These are phyloP conservation scores for Xiphias gladius DNA, from an alignment of 2,113 vertebrate genomes.

Conservation along the genomic window DNA sequence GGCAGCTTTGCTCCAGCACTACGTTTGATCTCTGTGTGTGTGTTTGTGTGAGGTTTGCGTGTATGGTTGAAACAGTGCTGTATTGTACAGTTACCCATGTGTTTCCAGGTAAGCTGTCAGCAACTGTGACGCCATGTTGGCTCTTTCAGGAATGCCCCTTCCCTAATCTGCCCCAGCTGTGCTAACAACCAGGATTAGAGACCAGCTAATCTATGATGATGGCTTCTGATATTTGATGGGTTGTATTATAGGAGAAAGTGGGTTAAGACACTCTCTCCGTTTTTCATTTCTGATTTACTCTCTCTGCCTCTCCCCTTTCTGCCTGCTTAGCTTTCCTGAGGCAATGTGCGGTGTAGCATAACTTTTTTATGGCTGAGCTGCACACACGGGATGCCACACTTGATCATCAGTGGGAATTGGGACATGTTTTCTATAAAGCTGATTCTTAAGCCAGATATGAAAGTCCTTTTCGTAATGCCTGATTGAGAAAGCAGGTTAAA, in stretches of 20 bases:
- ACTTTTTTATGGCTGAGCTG: constrained; percentile 45
- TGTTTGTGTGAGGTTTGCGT: constrained; percentile 24
- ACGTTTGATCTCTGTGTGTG: constrained; percentile 62
- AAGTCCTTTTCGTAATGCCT: constrained; percentile 43
- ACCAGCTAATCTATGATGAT: constrained; percentile 77
- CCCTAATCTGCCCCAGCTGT: constrained; percentile 81
- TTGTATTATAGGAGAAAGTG: constrained; percentile 72
- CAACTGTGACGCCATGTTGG: constrained; percentile 77
- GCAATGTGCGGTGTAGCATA: constrained; percentile 54
- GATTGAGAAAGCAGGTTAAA: constrained; percentile 58
- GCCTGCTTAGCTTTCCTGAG: constrained; percentile 61
- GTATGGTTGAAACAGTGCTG: constrained; percentile 71
- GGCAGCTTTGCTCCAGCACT: constrained; percentile 67
- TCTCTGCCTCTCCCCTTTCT: constrained; percentile 43
- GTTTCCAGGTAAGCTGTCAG: constrained; percentile 83
- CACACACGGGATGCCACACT: constrained; percentile 59
- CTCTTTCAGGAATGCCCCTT: constrained; percentile 72
- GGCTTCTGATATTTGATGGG: constrained; percentile 78
- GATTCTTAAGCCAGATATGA: constrained; percentile 57
- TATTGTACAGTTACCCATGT: constrained; percentile 78
- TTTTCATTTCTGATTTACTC: constrained; percentile 41
- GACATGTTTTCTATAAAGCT: constrained; percentile 49
- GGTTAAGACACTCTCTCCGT: constrained; percentile 57
- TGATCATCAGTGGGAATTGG: constrained; percentile 60
- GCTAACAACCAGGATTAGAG: constrained; percentile 82